phyloP scores from a whole-genome alignment of 2,888 invertebrate species.

The Nematopogon swammerdamellus region DNA sequence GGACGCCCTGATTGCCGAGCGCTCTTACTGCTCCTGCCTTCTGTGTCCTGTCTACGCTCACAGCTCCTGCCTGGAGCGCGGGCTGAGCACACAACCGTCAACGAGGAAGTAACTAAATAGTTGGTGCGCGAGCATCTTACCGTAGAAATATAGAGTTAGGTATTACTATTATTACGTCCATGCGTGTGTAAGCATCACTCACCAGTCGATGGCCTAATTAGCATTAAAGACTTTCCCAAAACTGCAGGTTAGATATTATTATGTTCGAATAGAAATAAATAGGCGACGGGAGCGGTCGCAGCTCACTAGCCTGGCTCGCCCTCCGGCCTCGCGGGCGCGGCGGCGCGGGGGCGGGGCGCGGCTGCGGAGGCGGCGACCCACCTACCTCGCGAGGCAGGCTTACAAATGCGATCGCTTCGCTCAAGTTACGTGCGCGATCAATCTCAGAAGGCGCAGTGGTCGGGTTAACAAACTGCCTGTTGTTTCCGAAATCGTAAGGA shows the following conservation, averaged over 20 bases:
- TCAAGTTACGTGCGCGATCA: neutral
- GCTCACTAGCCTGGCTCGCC: neutral
- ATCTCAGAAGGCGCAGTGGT: neutral
- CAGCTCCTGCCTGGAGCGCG: too few species aligned
- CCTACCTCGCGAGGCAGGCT: too few species aligned
- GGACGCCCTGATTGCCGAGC: neutral
- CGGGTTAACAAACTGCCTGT: neutral
- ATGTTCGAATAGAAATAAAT: neutral
- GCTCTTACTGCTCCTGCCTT: neutral
- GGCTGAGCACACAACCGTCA: too few species aligned
- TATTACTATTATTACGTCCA: too few species aligned
- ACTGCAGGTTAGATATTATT: neutral
- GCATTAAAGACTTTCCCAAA: too few species aligned
- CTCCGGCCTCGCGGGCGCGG: neutral
- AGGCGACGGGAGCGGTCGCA: neutral
- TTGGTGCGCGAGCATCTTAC: too few species aligned
- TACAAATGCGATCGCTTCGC: constrained; percentile 1
- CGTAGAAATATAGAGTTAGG: too few species aligned
- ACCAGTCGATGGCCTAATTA: too few species aligned
- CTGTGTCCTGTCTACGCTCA: too few species aligned
- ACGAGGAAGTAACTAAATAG: too few species aligned
- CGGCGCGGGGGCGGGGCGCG: neutral
- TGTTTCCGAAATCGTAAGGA: neutral
- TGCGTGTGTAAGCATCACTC: too few species aligned
- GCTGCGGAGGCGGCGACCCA: too few species aligned